phyloP scores from a whole-genome alignment of 2,888 invertebrate genomes.

The Dendrolimus pini region DNA sequence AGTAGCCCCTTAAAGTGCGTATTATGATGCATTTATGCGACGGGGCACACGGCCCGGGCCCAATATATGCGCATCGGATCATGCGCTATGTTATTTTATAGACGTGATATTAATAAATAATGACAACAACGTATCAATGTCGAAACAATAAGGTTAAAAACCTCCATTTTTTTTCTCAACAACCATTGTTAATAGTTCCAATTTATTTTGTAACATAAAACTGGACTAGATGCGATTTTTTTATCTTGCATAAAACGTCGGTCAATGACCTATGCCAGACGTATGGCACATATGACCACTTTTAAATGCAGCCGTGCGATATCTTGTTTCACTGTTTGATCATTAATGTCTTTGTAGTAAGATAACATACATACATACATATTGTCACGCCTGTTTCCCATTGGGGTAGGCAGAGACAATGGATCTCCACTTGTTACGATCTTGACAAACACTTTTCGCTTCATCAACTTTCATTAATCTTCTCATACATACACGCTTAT shows the following conservation, averaged over 20 bases:
- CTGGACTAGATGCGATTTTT: conserved; percentile 5
- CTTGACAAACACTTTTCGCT: too few relatives aligned
- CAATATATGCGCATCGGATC: conserved; percentile 28
- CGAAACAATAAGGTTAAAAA: conserved; percentile 40
- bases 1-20: conserved; percentile 1
- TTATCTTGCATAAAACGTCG: conserved; percentile 5
- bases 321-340: conserved; percentile 12
- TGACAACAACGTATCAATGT: conserved; percentile 28
- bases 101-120: conserved; percentile 26
- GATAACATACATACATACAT: too few relatives aligned
- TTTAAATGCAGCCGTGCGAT: conserved; percentile 15
- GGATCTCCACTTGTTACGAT: too few relatives aligned
- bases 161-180: conserved; percentile 7
- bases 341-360: conserved; percentile 1
- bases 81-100: conserved; percentile 23
- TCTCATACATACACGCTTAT: too few relatives aligned
- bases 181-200: neutral
- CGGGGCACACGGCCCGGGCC: conserved; percentile 11
- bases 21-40: conserved; percentile 12
- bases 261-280: conserved; percentile 18
- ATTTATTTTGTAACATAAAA: neutral
- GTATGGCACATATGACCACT: conserved; percentile 13
- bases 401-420: too few relatives aligned
- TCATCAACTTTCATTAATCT: too few relatives aligned
- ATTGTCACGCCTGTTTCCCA: too few relatives aligned